Evolutionary conservation across 2,888 invertebrate genomes (phyloP), one percentile per base, ranked within the genome.

Genomic region (Sinohyriopsis cumingii): DNA sequence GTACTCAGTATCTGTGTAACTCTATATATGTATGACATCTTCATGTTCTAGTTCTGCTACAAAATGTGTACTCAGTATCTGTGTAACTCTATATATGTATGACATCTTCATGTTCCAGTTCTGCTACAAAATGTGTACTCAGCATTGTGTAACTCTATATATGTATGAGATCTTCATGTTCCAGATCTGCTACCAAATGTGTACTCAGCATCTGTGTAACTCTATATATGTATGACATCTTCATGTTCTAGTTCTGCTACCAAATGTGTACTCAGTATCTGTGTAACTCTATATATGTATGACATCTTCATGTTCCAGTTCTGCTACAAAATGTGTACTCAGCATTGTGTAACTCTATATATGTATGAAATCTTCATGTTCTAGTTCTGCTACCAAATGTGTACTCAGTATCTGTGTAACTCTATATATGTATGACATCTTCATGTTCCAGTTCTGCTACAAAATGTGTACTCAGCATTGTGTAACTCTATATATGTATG

Each of bases 131-230:
- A 54, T 85, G 86, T 75, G 75, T 89, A 7, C 73, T 89, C 54
- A 79, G 77, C 54, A 82, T 89, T n/a, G n/a, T n/a, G n/a, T n/a
- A n/a, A n/a, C 33, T 33, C 9, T 33, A 33, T 33, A 9, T 45
- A 12, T 45, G 15, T 45, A 15, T 45, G 12, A 55, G 9, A 56
- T 15, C 15, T 64, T 65, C 12, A 45, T 64, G 25, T 78, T 81
- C 20, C 80, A 89, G 89, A 54, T 76, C 80, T 25, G 79, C 88
- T 0, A 78, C 82, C 19, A 84, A 86, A 54, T 85, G 86, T 75
- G 75, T 89, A 7, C 73, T 89, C 54, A 79, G 77, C 54, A 82
- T 89, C 61, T 89, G 89, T 81, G 87, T n/a, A n/a, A n/a, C 33
- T 33, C 9, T 33, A 33, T 33, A 9, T 45, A 12, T 45, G 15